A percentile compares a stretch with the other conserved stretches of the same genome.
phyloP scores from a whole-genome alignment of 1,140 invertebrate species.

The Zaprionus davidi region DNA sequence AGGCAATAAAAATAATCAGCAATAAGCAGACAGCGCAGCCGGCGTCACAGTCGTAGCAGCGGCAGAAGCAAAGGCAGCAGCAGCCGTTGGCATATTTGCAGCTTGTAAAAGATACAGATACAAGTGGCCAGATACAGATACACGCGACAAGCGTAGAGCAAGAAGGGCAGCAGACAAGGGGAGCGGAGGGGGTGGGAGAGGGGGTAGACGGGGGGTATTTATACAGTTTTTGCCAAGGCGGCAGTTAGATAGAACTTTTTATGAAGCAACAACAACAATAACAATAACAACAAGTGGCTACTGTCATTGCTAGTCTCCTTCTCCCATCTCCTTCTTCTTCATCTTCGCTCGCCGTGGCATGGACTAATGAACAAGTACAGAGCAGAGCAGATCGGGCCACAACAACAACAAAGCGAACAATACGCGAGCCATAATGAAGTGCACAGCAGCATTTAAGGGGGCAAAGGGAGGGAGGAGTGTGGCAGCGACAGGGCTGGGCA shows the following conservation, averaged over 20 bases:
- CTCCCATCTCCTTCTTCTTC: conserved; percentile 3
- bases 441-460: conserved; percentile 23
- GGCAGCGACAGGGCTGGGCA: conserved; percentile 5
- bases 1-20: conserved; percentile 77
- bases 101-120: conserved; percentile 76
- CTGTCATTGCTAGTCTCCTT: conserved; percentile 45
- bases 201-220: neutral
- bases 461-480: neutral
- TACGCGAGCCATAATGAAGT: conserved; percentile 65
- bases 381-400: conserved; percentile 30
- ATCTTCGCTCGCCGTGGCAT: conserved; percentile 32
- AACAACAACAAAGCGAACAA: conserved; percentile 49
- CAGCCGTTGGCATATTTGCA: conserved; percentile 57
- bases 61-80: conserved; percentile 32
- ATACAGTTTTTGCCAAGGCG: conserved; percentile 26
- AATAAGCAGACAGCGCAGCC: conserved; percentile 58
- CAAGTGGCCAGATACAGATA: conserved; percentile 34
- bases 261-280: conserved; percentile 30
- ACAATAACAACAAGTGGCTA: conserved; percentile 44
- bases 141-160: conserved; percentile 20
- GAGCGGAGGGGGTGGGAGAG: conserved; percentile 1
- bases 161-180: neutral
- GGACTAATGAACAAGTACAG: conserved; percentile 75
- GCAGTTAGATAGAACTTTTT: conserved; percentile 43
- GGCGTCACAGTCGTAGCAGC: too few relatives aligned